Evolutionary conservation across 2,113 vertebrate genomes (phyloP), one percentile per base, ranked within the genome.

Genomic region (Poeciliopsis prolifica): DNA sequence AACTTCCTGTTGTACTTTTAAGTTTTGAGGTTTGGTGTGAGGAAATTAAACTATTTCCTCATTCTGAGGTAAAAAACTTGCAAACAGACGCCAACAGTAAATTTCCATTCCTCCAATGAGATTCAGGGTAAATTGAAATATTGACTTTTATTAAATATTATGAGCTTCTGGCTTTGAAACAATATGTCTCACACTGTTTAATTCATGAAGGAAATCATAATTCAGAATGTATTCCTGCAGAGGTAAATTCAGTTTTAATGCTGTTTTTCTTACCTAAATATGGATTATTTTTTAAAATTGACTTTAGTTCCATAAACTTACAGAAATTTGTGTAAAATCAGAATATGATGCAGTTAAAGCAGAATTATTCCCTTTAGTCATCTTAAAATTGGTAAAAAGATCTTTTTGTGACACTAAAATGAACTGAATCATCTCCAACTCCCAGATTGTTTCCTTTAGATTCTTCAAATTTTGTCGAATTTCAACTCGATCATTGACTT

Each of bases 21-120:
- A 68, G 68, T 78, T 61, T 58, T 74, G 37, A 78, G 77, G 78
- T 91, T 90, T 67, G 74, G 30, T 61, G 82, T 79, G 86, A 84
- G 68, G 78, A 81, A 79, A 83, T 83, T 69, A 84, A 78, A 82
- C 83, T 82, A 84, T 37, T 66, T 76, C 81, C 84, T 89, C 85
- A 79, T 85, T 86, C 74, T 78, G 75, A 68, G 84, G 81, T 72
- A 86, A 77, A 77, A 87, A 82, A 77, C 37, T 82, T 72, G 65
- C 73, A 81, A 92, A 58, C 51, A 58, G 51, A 58, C 9, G 9
- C n/a, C n/a, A 80, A 87, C 82, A 75, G 19, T 82, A 85, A 24
- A 84, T 88, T 83, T 85, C 22, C 2, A n/a, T n/a, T 10, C 24
- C 44, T 2, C 44, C 51, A 3, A 3, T 58, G 51, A n/a, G 51